These are phyloP conservation scores for Crypturellus undulatus DNA, from an alignment of 2,113 vertebrate genomes.

Conservation along the genomic window DNA sequence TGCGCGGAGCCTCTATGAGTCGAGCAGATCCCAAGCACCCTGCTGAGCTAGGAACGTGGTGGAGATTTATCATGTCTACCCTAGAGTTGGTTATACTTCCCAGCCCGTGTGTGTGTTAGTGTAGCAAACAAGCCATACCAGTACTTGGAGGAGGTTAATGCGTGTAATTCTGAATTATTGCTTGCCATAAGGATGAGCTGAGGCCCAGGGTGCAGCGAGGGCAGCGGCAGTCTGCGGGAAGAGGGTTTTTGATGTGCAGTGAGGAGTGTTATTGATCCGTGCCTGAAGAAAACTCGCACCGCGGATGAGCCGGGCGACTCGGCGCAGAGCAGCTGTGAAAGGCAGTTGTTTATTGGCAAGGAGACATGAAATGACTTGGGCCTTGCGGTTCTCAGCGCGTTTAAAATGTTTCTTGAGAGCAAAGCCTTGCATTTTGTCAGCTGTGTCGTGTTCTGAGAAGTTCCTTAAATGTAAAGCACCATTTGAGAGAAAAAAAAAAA, in stretches of 20 bases:
- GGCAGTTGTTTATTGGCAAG: not conserved
- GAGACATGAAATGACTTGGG: not conserved
- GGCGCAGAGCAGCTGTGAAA: not conserved
- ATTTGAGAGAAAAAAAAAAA: not conserved
- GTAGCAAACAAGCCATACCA: not conserved
- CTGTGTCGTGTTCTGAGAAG: not conserved
- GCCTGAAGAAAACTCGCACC: conserved; percentile 22
- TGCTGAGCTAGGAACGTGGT: not conserved
- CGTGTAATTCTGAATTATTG: conserved; percentile 55
- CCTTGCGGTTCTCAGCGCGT: not conserved
- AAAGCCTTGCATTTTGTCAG: not conserved
- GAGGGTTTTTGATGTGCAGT: conserved; percentile 46
- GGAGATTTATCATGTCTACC: not conserved
- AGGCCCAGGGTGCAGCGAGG: conserved; percentile 33
- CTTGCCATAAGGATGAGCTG: conserved; percentile 35
- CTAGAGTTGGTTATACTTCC: not conserved
- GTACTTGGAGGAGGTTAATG: conserved; percentile 25
- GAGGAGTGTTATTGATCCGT: conserved; percentile 40
- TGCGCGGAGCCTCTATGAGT: not conserved
- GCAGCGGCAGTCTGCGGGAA: not conserved
- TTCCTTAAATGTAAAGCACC: not conserved
- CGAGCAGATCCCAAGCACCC: not conserved
- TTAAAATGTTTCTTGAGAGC: not conserved
- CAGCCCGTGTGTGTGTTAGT: not conserved
- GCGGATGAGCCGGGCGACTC: not conserved